Percentiles rank a stretch among this genome's conserved stretches.
Evolutionary conservation across 1,140 invertebrate species (phyloP).

Genomic region (Oreohelix idahoensis): DNA sequence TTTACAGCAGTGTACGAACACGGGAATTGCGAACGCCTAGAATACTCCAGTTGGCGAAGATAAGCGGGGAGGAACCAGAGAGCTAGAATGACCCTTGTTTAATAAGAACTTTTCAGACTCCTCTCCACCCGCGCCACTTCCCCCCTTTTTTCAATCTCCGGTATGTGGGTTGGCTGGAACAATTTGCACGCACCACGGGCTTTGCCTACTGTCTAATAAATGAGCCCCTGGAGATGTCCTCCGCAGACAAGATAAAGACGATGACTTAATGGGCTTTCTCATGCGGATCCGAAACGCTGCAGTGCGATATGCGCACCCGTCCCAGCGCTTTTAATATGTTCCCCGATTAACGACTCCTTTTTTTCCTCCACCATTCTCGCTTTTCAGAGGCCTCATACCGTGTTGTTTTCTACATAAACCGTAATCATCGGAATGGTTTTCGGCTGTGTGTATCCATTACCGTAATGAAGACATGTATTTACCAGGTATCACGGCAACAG

Average conservation of each 20-base stretch:
- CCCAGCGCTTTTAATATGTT: conserved; percentile 12
- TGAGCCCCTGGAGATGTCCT: conserved; percentile 13
- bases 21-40: no score
- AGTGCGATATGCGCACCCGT: conserved; percentile 6
- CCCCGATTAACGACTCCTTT: not conserved
- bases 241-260: conserved; percentile 11
- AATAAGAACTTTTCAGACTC: not conserved
- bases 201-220: conserved; percentile 30
- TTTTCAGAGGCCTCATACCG: not conserved
- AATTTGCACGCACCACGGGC: not conserved
- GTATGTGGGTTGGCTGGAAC: not conserved
- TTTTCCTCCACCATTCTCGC: not conserved
- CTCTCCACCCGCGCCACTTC: not conserved
- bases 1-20: no score
- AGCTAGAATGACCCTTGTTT: no score
- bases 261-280: conserved; percentile 25
- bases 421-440: conserved; percentile 28
- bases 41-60: no score
- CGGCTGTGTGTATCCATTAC: conserved; percentile 31
- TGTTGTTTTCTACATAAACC: conserved; percentile 16
- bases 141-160: not conserved
- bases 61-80: no score
- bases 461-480: conserved; percentile 31
- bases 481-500: not conserved
- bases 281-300: conserved; percentile 2